phyloP scores from a whole-genome alignment of 1,140 invertebrate genomes.

The Catajapyx aquilonaris region DNA sequence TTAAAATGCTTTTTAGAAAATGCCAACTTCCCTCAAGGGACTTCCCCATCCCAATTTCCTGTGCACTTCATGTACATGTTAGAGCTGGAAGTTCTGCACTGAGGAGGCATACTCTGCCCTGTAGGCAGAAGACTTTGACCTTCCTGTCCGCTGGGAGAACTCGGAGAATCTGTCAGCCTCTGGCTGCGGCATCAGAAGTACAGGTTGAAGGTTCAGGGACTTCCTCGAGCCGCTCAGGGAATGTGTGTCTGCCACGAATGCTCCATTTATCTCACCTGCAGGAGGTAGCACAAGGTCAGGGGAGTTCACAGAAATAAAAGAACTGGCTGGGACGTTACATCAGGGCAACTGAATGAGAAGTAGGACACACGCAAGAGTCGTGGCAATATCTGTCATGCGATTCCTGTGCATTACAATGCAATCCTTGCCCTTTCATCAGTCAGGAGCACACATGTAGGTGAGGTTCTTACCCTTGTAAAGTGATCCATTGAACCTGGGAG shows the following conservation, averaged over 20 bases:
- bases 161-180: conserved; percentile 45
- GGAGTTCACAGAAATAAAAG: conserved; percentile 23
- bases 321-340: neutral
- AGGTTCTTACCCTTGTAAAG: conserved; percentile 33
- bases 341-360: neutral
- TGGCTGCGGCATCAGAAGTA: conserved; percentile 49
- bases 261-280: conserved; percentile 74
- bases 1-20: too few relatives aligned
- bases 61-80: too few relatives aligned
- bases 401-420: too few relatives aligned
- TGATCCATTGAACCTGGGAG: conserved; percentile 19
- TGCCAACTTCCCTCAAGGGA: too few relatives aligned
- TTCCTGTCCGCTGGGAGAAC: conserved; percentile 41
- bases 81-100: conserved; percentile 38
- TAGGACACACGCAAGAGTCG: too few relatives aligned
- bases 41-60: too few relatives aligned
- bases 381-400: too few relatives aligned
- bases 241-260: conserved; percentile 54
- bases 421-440: too few relatives aligned
- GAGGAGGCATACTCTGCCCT: conserved; percentile 30
- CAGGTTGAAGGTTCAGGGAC: conserved; percentile 64
- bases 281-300: too few relatives aligned
- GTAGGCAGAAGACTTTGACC: conserved; percentile 25
- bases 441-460: too few relatives aligned
- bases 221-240: conserved; percentile 63